Conservation (phyloP, 2,888 invertebrate genomes). For the Antitype chi region DNA sequence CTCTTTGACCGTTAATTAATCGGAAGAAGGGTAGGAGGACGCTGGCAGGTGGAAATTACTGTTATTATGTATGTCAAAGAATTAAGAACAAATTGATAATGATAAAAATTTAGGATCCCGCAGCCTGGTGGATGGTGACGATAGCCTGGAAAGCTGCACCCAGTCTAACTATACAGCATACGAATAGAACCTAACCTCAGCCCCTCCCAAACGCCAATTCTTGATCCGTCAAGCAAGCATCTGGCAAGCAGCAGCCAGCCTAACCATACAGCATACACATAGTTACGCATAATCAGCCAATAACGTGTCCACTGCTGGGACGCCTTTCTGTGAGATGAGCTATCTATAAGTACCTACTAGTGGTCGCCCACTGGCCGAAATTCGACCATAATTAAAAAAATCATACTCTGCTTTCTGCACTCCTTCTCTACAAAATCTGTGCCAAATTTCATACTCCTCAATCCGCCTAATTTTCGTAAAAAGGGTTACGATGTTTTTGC, state of each 20-base stretch:
- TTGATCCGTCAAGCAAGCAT: no score
- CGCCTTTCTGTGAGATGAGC: neutral
- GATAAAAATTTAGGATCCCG: neutral
- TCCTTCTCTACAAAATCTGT: no score
- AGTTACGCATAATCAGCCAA: neutral
- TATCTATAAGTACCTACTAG: neutral
- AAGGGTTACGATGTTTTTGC: no score
- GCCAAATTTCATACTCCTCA: no score
- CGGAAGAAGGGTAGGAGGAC: neutral
- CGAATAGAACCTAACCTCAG: no score
- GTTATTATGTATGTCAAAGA: neutral
- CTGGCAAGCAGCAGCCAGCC: no score
- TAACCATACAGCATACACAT: neutral
- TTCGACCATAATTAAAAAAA: no score
- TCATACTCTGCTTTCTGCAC: no score
- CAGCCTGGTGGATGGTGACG: no score
- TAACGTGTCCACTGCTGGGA: neutral
- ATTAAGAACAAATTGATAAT: neutral
- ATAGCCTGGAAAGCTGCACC: neutral
- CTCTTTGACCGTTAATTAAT: neutral
- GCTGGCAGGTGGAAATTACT: neutral
- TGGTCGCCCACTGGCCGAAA: no score
- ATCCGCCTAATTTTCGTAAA: no score
- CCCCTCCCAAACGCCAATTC: no score
- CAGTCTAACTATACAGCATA: neutral